Evolutionary conservation across 2,888 invertebrate species (phyloP), one percentile per base, ranked within the genome.

Genomic region (Lomographa bimaculata): DNA sequence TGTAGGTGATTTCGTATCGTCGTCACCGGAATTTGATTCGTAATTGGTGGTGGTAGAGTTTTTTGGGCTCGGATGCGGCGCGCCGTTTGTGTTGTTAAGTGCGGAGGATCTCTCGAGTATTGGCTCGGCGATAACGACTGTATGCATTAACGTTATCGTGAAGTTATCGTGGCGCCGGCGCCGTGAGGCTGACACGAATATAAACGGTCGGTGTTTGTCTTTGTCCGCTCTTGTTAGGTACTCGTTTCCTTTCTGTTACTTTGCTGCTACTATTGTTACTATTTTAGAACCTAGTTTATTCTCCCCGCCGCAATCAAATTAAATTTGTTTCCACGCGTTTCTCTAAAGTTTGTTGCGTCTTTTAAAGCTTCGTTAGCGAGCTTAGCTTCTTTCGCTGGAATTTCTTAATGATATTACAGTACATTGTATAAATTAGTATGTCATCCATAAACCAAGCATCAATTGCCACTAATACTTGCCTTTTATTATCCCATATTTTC

Each of bases 81-180:
- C 41, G 64, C 61, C 62, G 61, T 55, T 59, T 58, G 66, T 63
- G 67, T 66, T 66, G 64, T 43, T 27, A 33, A 43, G 59, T 56
- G 60, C 64, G 54, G 66, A 62, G 68, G 59, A 50, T 68, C 63
- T 45, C 59, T 57, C 49, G 46, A 45, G 57, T 58, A 60, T 64
- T 60, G 54, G 63, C 54, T 64, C 55, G 47, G 64, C 71, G 84
- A 84, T 84, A 84, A 79, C 69, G 71, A 63, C 63, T 70, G 77
- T 71, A 62, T 84, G 86, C 86, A 87, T 87, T 87, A 87, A 72
- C 69, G 78, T 80, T 87, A 87, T 85, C 85, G 73, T 64, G 50
- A 56, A 71, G 77, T 76, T 81, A 82, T 83, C 83, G 75, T 57
- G 71, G 82, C 84, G 85, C 84, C 84, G 84, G 84, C 85, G 85